These are phyloP conservation scores for Caenorhabditis sp. DNA, from an alignment of 2,888 invertebrate species.

Conservation along the genomic window DNA sequence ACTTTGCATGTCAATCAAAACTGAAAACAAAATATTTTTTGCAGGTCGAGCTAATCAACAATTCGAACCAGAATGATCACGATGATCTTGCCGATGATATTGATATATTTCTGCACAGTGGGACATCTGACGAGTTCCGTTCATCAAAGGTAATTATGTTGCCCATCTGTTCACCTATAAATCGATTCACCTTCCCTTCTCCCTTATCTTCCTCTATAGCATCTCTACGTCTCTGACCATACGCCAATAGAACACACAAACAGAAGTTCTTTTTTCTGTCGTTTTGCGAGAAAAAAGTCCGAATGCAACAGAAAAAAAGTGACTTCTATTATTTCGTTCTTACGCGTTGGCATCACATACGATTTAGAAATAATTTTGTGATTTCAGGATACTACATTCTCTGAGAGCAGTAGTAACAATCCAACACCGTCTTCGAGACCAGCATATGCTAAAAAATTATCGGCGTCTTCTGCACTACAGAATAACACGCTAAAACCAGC, in stretches of 20 bases:
- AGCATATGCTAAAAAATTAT: slow-evolving; percentile 35
- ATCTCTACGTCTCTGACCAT: neutral
- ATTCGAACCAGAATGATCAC: slow-evolving; percentile 8
- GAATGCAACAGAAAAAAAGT: no score
- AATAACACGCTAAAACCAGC: slow-evolving; percentile 5
- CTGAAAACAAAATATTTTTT: neutral
- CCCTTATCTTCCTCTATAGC: slow-evolving; percentile 8
- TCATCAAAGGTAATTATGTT: slow-evolving; percentile 13
- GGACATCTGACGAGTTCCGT: slow-evolving; percentile 18
- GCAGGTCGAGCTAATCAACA: slow-evolving; percentile 37
- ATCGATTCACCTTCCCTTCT: neutral
- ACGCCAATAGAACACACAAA: no score
- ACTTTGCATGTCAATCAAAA: no score
- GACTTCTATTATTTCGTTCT: no score
- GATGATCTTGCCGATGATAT: slow-evolving; percentile 19
- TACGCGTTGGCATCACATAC: no score
- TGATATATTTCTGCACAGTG: slow-evolving; percentile 29
- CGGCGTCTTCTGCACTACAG: slow-evolving; percentile 12
- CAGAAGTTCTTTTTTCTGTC: neutral
- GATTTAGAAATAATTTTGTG: no score
- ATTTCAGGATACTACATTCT: slow-evolving; percentile 10
- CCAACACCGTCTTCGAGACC: slow-evolving; percentile 32
- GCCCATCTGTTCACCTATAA: neutral
- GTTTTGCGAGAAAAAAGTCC: no score
- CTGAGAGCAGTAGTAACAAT: slow-evolving; percentile 1